Evolutionary conservation across 2,113 vertebrate genomes (phyloP).

Genomic region (Cephalopterus ornatus): DNA sequence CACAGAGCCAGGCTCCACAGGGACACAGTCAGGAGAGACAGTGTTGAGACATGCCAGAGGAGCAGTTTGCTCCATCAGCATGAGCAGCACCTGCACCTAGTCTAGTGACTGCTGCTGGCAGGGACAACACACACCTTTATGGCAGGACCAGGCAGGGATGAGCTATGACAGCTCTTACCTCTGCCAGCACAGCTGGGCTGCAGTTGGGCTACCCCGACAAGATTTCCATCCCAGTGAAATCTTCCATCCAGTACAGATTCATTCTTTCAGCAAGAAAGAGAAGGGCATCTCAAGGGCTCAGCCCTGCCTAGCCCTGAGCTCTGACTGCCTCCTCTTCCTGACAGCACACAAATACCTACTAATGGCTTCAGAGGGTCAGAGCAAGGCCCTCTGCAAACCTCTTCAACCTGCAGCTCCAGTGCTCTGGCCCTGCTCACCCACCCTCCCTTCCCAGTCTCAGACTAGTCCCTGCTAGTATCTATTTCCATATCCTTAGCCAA

Average conservation of each 20-base stretch:
- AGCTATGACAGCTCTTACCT: neutral
- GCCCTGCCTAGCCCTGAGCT: neutral
- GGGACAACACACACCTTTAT: neutral
- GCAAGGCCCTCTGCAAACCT: neutral
- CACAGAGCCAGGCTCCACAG: neutral
- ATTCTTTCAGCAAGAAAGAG: neutral
- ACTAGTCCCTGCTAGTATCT: neutral
- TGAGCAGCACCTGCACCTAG: neutral
- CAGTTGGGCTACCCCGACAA: neutral
- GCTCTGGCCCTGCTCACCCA: neutral
- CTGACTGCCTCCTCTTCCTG: neutral
- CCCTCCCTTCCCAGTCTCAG: neutral
- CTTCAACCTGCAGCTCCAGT: neutral
- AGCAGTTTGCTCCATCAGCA: fast-evolving
- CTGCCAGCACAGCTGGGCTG: neutral
- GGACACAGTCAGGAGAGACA: neutral
- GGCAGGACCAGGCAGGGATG: neutral
- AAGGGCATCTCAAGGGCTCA: neutral
- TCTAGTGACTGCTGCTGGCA: neutral
- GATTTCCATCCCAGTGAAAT: neutral
- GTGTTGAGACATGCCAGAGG: neutral
- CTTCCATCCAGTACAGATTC: neutral
- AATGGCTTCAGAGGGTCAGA: neutral
- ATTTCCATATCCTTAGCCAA: neutral
- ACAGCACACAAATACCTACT: neutral